A percentile compares a stretch with the other conserved stretches of the same genome.
Conservation (phyloP, 2,888 invertebrate genomes). For the Ischnura elegans region DNA sequence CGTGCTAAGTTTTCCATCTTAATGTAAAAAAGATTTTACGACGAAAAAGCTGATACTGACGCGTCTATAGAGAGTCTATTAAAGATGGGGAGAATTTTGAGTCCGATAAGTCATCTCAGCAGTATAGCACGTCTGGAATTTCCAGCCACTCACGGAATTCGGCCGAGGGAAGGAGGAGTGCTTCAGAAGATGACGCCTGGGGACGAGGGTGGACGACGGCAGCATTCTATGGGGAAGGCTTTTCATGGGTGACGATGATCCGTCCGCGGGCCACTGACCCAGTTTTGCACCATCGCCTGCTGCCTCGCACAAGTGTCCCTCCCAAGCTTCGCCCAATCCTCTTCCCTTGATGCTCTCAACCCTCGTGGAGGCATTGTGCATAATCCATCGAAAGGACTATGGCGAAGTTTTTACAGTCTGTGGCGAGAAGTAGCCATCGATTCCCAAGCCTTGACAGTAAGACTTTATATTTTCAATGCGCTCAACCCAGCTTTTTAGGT, state of each 20-base stretch:
- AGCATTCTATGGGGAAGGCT: not conserved
- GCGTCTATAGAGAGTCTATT: too few relatives aligned
- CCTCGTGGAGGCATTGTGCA: not conserved
- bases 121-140: not conserved
- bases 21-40: too few relatives aligned
- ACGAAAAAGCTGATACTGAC: too few relatives aligned
- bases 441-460: not conserved
- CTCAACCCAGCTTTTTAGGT: not conserved
- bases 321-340: not conserved
- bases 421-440: not conserved
- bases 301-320: not conserved
- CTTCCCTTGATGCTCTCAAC: not conserved
- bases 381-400: not conserved
- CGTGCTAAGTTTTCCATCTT: too few relatives aligned
- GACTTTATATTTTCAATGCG: not conserved
- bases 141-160: not conserved
- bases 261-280: conserved; percentile 8
- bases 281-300: not conserved
- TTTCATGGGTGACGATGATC: not conserved
- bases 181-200: not conserved
- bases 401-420: not conserved
- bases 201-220: not conserved
- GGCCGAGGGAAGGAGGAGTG: not conserved
- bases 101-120: too few relatives aligned
- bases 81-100: too few relatives aligned